phyloP scores from a whole-genome alignment of 2,113 vertebrate species.

The Prunella fulvescens region DNA sequence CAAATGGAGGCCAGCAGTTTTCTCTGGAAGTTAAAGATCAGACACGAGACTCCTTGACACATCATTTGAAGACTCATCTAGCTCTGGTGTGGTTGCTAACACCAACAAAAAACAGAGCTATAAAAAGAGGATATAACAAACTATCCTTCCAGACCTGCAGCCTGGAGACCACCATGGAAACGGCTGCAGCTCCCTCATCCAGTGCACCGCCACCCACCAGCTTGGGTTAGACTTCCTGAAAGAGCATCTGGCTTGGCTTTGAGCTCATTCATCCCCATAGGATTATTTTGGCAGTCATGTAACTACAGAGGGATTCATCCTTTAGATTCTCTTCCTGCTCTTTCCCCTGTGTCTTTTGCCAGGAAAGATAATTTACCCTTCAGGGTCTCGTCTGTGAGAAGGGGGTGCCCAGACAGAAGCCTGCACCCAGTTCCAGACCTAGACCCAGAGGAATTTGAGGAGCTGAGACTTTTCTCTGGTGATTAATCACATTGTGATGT shows the following conservation, averaged over 20 bases:
- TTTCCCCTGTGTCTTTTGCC: background rate
- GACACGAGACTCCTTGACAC: background rate
- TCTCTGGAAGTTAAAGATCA: background rate
- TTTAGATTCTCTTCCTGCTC: background rate
- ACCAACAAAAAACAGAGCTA: background rate
- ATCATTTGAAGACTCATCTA: background rate
- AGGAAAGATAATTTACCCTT: background rate
- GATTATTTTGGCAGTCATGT: background rate
- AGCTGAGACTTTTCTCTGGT: background rate
- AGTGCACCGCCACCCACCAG: background rate
- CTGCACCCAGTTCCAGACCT: background rate
- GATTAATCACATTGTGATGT: background rate
- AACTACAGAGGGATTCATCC: background rate
- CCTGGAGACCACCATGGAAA: background rate
- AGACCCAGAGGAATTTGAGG: background rate
- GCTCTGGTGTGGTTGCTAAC: constrained; percentile 14
- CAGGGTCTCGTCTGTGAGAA: background rate
- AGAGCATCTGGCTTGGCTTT: background rate
- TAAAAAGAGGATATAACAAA: background rate
- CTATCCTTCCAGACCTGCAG: background rate
- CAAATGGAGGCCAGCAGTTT: background rate
- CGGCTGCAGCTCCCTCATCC: background rate
- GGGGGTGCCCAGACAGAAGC: background rate
- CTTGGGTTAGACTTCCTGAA: background rate
- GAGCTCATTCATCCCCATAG: background rate